Evolutionary conservation across 1,140 invertebrate species (phyloP).

Genomic region (Colletes latitarsis): DNA sequence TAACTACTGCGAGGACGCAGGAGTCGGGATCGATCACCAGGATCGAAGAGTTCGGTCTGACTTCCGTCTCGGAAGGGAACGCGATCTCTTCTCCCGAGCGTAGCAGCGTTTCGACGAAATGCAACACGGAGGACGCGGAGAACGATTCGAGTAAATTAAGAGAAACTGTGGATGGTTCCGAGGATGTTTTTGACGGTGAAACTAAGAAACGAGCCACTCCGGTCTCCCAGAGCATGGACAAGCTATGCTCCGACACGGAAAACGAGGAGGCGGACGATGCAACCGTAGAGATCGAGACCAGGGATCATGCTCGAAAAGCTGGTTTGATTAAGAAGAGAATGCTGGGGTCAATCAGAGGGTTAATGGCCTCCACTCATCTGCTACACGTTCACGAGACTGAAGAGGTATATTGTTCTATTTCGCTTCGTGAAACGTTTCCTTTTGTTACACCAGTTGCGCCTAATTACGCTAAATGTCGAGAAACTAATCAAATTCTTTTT

Average conservation of each 20-base stretch:
- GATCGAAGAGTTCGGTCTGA: constrained; percentile 72
- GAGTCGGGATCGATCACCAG: constrained; percentile 66
- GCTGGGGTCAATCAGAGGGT: constrained; percentile 77
- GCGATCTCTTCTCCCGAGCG: constrained; percentile 24
- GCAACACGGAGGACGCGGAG: too few relatives aligned
- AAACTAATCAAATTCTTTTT: too few relatives aligned
- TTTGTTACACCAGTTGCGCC: not conserved
- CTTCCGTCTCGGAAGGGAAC: constrained; percentile 64
- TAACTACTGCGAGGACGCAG: constrained; percentile 63
- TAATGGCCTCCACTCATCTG: constrained; percentile 77
- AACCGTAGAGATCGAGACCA: constrained; percentile 22
- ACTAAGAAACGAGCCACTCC: constrained; percentile 42
- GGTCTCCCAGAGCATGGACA: constrained; percentile 72
- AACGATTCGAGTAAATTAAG: not conserved
- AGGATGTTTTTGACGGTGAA: constrained; percentile 60
- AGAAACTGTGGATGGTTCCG: constrained; percentile 55
- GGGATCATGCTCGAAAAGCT: constrained; percentile 62
- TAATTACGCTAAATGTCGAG: not conserved
- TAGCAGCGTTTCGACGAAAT: not conserved
- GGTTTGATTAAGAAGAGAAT: constrained; percentile 76
- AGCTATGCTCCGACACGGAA: constrained; percentile 61
- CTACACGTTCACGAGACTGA: constrained; percentile 72
- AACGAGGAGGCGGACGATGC: constrained; percentile 49
- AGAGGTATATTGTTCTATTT: constrained; percentile 69
- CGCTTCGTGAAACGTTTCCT: not conserved